Percentiles rank a stretch among this genome's conserved stretches.
Conservation (phyloP, 1,140 invertebrate species). For the Stenopsyche tienmushanensis region DNA sequence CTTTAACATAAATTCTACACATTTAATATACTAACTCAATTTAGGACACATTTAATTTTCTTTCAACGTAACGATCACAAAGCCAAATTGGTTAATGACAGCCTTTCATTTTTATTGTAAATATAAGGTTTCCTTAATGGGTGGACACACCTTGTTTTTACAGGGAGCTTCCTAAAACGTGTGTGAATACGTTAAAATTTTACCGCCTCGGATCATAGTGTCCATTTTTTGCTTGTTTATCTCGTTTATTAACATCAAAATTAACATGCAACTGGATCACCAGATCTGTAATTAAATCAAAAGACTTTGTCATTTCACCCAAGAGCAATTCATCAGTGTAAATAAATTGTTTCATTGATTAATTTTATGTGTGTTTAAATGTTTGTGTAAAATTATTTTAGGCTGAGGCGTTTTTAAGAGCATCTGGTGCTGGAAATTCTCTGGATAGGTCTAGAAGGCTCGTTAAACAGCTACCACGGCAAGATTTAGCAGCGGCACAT, state of each 20-base stretch:
- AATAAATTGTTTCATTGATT: neutral
- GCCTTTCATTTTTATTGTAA: constrained; percentile 12
- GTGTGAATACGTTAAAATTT: constrained; percentile 15
- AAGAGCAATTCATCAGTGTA: neutral
- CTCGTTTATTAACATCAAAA: neutral
- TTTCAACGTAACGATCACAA: constrained; percentile 2
- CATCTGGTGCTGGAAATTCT: constrained; percentile 44
- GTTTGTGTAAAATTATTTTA: constrained; percentile 48
- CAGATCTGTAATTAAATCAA: too few relatives aligned
- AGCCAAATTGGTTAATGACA: constrained; percentile 9
- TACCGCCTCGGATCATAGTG: neutral
- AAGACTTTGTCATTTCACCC: neutral
- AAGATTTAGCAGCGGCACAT: constrained; percentile 88
- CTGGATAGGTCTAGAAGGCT: constrained; percentile 57
- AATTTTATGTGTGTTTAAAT: neutral
- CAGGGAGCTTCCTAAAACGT: too few relatives aligned
- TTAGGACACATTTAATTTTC: neutral
- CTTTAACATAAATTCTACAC: too few relatives aligned
- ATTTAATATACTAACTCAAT: too few relatives aligned
- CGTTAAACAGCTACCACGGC: constrained; percentile 87
- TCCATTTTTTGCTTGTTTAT: neutral
- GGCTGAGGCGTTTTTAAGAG: constrained; percentile 58
- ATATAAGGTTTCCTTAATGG: constrained; percentile 6
- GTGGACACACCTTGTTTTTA: constrained; percentile 17
- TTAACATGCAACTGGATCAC: too few relatives aligned